A percentile compares a stretch with the other conserved stretches of the same genome.
Evolutionary conservation across 2,113 vertebrate species (phyloP).

Genomic region (Oncorhynchus clarkii): DNA sequence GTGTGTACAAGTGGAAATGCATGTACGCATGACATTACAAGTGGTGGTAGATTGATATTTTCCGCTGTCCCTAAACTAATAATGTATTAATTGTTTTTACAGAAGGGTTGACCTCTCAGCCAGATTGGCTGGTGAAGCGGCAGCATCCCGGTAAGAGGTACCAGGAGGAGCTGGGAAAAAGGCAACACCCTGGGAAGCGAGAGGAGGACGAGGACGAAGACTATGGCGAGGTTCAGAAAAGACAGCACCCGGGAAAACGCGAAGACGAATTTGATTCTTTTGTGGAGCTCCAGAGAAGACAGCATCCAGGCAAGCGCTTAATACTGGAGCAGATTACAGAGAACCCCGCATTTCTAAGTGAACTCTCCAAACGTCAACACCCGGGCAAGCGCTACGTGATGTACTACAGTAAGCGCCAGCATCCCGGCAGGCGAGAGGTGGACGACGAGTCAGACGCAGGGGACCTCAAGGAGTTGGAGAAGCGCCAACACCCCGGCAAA

Average conservation of each 20-base stretch:
- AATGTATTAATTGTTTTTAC: constrained; percentile 4
- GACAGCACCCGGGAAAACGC: constrained; percentile 80
- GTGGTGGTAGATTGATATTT: not conserved
- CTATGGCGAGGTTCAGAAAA: constrained; percentile 58
- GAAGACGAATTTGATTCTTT: constrained; percentile 65
- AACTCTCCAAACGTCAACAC: constrained; percentile 81
- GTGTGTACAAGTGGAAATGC: not conserved
- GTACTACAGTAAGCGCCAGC: constrained; percentile 72
- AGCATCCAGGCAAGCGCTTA: constrained; percentile 80
- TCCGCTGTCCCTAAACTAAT: not conserved
- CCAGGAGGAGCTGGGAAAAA: constrained; percentile 73
- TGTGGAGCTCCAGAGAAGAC: constrained; percentile 70
- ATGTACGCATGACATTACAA: not conserved
- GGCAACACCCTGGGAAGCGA: constrained; percentile 84
- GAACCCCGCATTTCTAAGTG: constrained; percentile 55
- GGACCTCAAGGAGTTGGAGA: constrained; percentile 66
- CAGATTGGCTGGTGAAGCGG: constrained; percentile 76
- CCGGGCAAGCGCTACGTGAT: constrained; percentile 77
- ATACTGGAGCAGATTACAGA: constrained; percentile 56
- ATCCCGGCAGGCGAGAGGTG: constrained; percentile 70
- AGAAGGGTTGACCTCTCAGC: constrained; percentile 69
- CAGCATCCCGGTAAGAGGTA: constrained; percentile 79
- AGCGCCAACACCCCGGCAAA: constrained; percentile 85
- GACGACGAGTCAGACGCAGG: constrained; percentile 59
- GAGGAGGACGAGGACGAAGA: constrained; percentile 62